Base-by-base conservation (phyloP, 2,797 vertebrate genomes). In the Serranus cabrilla region DNA sequence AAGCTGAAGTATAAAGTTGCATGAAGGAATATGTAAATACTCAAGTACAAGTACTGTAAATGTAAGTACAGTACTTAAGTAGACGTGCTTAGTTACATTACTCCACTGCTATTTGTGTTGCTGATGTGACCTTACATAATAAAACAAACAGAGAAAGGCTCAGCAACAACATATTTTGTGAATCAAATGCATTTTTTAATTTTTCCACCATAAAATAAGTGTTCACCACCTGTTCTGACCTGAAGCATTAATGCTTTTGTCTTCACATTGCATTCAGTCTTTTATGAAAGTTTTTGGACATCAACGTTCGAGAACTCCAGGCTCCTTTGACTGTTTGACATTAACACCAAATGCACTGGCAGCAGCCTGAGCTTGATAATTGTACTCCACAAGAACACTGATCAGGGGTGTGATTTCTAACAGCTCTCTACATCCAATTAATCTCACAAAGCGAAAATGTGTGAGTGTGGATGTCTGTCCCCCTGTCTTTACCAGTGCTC, bases 401-500 rank as follows among this genome's bases (percentile, higher is more conserved):
- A 71, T 55, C 45, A 57, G 18, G 1, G n/a, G 74, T 84, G 85
- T 56, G 45, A 81, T 65, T 60, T 76, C 43, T 67, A 78, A 76
- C 80, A 73, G 45, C 43, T 74, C 58, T 72, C 34, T 11, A 4
- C 11, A 39, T 34, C 34, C 64, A 60, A 57, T 58, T 2, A 12
- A 72, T 86, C 66, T 50, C 70, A 39, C 76, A 42, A 37, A 73
- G 50, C 52, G 18, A 61, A 57, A 78, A 65, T 4, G 74, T 61
- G 61, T 61, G 62, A 63, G 12, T 43, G 49, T 1, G 39, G 20
- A 20, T 25, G 45, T 49, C n/a, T 39, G 56, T 51, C 25, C 40
- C 61, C 25, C 14, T 17, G 63, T 83, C 40, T 63, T 95, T 54
- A 99, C 97, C 96, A 98, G 94, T 0, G 98, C 97, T 91, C 96